Percentiles rank a stretch among this genome's conserved stretches.
Evolutionary conservation across 2,797 vertebrate species (phyloP).

Genomic region (Mormyrops boulengeri): DNA sequence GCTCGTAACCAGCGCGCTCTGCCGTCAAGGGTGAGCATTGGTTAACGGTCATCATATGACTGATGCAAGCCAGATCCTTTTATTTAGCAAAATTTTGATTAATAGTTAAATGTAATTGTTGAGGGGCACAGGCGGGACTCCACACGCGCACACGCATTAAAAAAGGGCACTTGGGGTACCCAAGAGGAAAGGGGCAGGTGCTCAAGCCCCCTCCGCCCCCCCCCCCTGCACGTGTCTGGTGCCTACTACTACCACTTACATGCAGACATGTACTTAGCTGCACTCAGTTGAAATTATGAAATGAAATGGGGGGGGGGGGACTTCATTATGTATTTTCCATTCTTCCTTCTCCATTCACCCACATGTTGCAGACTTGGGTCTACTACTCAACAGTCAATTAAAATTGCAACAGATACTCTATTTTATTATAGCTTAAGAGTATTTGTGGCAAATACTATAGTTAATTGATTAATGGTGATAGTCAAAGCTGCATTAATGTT

Average conservation of each 20-base stretch:
- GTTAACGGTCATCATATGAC: too few relatives aligned
- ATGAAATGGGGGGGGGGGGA: background rate
- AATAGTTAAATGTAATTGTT: too few relatives aligned
- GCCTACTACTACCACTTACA: background rate
- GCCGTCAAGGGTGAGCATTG: too few relatives aligned
- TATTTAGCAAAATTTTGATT: too few relatives aligned
- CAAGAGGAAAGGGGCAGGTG: too few relatives aligned
- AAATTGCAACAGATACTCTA: background rate
- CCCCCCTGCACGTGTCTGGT: too few relatives aligned
- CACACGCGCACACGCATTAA: too few relatives aligned
- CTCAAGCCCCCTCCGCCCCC: too few relatives aligned
- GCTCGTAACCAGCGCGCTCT: too few relatives aligned
- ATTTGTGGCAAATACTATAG: background rate
- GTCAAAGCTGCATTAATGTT: background rate
- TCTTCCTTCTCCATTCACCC: background rate
- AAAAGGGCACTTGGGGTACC: too few relatives aligned
- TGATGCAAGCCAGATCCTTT: too few relatives aligned
- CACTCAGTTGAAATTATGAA: slow-evolving; percentile 12
- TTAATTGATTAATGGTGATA: background rate
- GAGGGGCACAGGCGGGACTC: too few relatives aligned
- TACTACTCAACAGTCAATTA: slow-evolving; percentile 11
- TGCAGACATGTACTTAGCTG: background rate
- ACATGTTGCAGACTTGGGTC: slow-evolving; percentile 25
- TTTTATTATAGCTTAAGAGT: background rate
- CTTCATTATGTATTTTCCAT: background rate